Base-by-base conservation (phyloP, 2,888 invertebrate genomes). In the Leptinotarsa juncta region DNA sequence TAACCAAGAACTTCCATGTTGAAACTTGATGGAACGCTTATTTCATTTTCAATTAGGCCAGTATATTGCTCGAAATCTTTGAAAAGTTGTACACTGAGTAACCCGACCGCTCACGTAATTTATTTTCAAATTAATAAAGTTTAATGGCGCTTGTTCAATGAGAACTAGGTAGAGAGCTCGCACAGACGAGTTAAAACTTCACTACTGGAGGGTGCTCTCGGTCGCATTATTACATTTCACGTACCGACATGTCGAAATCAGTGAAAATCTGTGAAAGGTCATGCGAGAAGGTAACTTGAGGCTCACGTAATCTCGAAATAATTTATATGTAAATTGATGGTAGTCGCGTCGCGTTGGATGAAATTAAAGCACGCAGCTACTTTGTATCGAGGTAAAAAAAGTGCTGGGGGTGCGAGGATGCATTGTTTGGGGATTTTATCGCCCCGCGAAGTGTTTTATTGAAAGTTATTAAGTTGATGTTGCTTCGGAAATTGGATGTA, bases 241-340 rank as follows among this genome's bases (percentile, higher is more conserved):
- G 20, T 23, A 23, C 23, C 23, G 57, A 20, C 57, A 20, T 57
- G 57, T 20, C 23, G 3, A 57, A 57, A 20, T 57, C 23, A 23
- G 14, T 15, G 57, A 57, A 57, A 57, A 57, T 57, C 57, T 26
- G 14, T 15, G 57, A 20, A 57, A 57, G 57, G 57, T 57, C 57
- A 57, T 57, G 57, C 57, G 57, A 57, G 14, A 53, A 42, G 55
- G 50, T 32, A 68, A 67, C 51, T 67, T 67, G 57, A 57, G 50
- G 66, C 66, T 10, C 55, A 68, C 55, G 68, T 53, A 68, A 55
- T 55, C n/a, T 42, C 53, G 23, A 72, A 67, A 66, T 72, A 72
- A 72, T 72, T 66, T 72, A 60, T 67, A 72, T 72, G 72, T 55
- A 72, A 72, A 72, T 72, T 67, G 51, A 72, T 66, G 57, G 57